Evolutionary conservation across 2,113 vertebrate genomes (phyloP).

Genomic region (Verasper variegatus): DNA sequence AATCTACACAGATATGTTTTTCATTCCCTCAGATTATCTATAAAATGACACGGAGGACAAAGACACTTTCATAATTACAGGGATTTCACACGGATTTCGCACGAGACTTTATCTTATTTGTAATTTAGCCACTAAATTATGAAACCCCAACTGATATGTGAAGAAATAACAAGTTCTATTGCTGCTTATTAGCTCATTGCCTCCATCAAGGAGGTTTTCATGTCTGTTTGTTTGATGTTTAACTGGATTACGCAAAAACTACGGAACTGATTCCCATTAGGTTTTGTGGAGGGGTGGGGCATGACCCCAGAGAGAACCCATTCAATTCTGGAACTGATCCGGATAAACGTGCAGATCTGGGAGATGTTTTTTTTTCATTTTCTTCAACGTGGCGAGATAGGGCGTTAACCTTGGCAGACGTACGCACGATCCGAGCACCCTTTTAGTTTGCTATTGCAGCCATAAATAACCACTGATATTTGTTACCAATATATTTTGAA

Average conservation of each 20-base stretch:
- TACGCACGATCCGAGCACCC: neutral
- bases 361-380: neutral
- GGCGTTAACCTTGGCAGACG: neutral
- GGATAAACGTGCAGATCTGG: neutral
- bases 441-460: neutral
- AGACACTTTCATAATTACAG: neutral
- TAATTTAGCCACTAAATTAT: constrained; percentile 19
- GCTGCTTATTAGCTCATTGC: neutral
- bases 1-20: constrained; percentile 35
- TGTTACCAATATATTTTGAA: neutral
- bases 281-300: neutral
- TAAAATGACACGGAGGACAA: neutral
- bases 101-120: constrained; percentile 22
- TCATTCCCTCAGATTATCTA: constrained; percentile 13
- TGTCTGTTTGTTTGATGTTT: neutral
- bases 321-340: neutral
- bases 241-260: neutral
- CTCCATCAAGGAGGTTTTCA: too few species aligned
- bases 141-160: neutral
- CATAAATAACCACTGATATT: neutral
- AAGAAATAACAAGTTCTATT: neutral
- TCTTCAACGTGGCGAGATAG: neutral
- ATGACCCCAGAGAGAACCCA: neutral
- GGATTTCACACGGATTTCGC: constrained; percentile 19
- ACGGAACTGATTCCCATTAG: neutral